Base-by-base conservation (phyloP, 2,113 vertebrate genomes). In the Anas platyrhynchos region DNA sequence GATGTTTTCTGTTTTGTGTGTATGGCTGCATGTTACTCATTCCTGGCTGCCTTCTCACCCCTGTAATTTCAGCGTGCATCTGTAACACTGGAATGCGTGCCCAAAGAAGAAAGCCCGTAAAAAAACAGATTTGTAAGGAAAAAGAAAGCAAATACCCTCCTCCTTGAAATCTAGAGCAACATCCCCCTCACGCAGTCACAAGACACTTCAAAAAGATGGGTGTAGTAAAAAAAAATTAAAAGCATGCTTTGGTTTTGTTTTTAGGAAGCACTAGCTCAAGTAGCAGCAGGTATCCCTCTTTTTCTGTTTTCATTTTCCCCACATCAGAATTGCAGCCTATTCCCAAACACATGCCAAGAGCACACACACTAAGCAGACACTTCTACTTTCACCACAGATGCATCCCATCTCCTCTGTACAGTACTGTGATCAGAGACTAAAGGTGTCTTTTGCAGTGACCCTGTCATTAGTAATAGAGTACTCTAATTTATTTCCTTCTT, bases 211-310 rank as follows among this genome's bases (percentile, higher is more conserved):
- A 74, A 93, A 83, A 88, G 82, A 46, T 27, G 46, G 31, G 56
- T 58, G 32, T 16, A 89, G 72, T 26, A 43, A 85, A 94, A 85
- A 94, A 94, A 95, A 92, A 94, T 72, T 61, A 58, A 90, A 88
- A 86, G 29, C 66, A 72, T 69, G 25, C n/a, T 83, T 54, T 83
- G 78, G 32, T 58, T 85, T 81, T 1, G 0, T 72, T 44, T 69
- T 85, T 67, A 36, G 32, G 93, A 89, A 91, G 69, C 2, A 1
- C 25, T 58, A 85, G 76, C 46, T 91, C 89, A 91, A 89, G 83
- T 43, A 92, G 56, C 77, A 94, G 72, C 88, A 96, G 89, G 94
- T 95, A 93, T 90, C 78, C 86, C 13, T 11, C 46, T 79, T 74
- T 55, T 92, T 92, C 65, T 91, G 63, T 72, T 91, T 94, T 79